Conservation (phyloP, 2,797 vertebrate genomes). For the Arctocebus calabarensis region DNA sequence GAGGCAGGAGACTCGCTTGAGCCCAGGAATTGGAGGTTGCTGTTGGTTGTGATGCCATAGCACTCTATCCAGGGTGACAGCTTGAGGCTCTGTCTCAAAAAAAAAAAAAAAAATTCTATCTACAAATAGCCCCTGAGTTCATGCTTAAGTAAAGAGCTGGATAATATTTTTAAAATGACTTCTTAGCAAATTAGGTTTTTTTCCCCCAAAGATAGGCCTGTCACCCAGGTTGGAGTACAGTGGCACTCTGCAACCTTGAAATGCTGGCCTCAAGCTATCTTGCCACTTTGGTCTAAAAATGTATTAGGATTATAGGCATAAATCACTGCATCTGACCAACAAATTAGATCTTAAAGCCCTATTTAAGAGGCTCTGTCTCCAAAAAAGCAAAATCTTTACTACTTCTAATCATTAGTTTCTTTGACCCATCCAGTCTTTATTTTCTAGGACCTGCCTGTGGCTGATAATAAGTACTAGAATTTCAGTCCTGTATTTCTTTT, state of each 20-base stretch:
- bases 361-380: too few species aligned
- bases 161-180: neutral
- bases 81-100: too few species aligned
- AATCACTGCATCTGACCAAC: neutral
- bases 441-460: neutral
- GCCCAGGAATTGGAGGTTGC: too few species aligned
- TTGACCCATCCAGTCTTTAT: neutral
- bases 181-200: neutral
- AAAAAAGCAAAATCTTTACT: too few species aligned
- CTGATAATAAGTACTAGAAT: neutral
- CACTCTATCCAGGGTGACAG: too few species aligned
- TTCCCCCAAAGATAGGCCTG: too few species aligned
- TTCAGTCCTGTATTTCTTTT: neutral
- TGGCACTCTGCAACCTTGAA: neutral
- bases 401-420: neutral
- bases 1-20: too few species aligned
- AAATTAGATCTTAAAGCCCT: neutral
- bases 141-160: neutral
- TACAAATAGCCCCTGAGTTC: neutral
- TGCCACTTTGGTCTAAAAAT: neutral
- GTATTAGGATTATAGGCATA: neutral
- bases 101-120: too few species aligned
- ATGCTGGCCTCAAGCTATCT: neutral
- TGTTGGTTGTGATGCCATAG: too few species aligned
- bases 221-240: neutral